Evolutionary conservation across 2,113 vertebrate species (phyloP), one percentile per base, ranked within the genome.

Genomic region (Pagrus major): DNA sequence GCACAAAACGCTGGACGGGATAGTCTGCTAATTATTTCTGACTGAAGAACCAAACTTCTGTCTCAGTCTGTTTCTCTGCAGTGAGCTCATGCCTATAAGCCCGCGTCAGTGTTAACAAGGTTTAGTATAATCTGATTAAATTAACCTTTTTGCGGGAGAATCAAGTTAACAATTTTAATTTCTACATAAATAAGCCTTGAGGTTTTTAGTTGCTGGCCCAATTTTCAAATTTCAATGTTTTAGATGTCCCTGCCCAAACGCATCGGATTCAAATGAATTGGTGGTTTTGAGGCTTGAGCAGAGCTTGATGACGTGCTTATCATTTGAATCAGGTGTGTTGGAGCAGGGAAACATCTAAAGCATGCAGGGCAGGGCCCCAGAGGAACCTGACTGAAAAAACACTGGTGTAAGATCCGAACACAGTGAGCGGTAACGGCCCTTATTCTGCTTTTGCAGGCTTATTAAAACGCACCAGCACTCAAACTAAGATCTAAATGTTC

Each of bases 151-250:
- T 75, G 20, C 71, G 44, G 20, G 68, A 63, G 41, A 10, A 52
- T 64, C 33, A 29, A 59, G 71, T 63, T 39, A 78, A 54, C 61
- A 33, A 35, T 72, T 61, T 58, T 29, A 41, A 69, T 59, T 60
- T 68, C 14, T 27, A 27, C 3, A 1, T 44, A 46, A 71, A 68
- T 9, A 21, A 72, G n/a, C n/a, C 1, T 39, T 46, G 1, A 54
- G 8, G 35, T 39, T 16, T 67, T 58, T 18, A 66, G 39, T 46
- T 56, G 3, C 3, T 0, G 9, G 9, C 27, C 23, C 29, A 46
- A 66, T 67, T n/a, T n/a, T n/a, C n/a, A n/a, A n/a, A n/a, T n/a
- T 12, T 29, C 23, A 59, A 51, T 41, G 10, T 51, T n/a, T n/a
- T n/a, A n/a, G n/a, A n/a, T n/a, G n/a, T n/a, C n/a, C n/a, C n/a